phyloP scores from a whole-genome alignment of 2,797 vertebrate species.

The Hemitrygon akajei region DNA sequence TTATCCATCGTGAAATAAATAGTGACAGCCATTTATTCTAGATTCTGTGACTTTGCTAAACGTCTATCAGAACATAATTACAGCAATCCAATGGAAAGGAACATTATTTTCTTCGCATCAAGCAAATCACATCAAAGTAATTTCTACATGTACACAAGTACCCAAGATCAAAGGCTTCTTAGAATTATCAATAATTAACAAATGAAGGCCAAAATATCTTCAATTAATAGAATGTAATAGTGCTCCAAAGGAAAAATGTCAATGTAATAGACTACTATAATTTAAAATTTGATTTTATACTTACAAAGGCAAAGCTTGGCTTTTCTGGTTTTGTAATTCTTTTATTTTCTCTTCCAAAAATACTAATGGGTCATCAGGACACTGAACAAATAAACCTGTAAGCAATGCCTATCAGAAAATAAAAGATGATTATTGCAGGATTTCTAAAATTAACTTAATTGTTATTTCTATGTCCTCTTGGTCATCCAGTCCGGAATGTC shows the following conservation, averaged over 20 bases:
- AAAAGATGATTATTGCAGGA: neutral
- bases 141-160: neutral
- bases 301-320: neutral
- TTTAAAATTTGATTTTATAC: conserved; percentile 24
- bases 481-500: neutral
- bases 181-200: too few species aligned
- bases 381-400: conserved; percentile 54
- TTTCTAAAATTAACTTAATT: neutral
- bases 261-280: neutral
- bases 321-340: conserved; percentile 49
- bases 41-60: neutral
- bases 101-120: neutral
- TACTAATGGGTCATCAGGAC: conserved; percentile 58
- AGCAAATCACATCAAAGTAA: neutral
- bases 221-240: neutral
- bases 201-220: neutral
- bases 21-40: neutral
- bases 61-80: neutral
- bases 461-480: neutral
- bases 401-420: conserved; percentile 57
- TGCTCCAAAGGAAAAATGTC: neutral
- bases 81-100: neutral
- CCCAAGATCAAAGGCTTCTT: neutral
- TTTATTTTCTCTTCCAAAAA: conserved; percentile 64
- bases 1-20: neutral